Percentiles rank a stretch among this genome's conserved stretches.
Conservation (phyloP, 2,797 vertebrate genomes). For the Urophycis tenuis region DNA sequence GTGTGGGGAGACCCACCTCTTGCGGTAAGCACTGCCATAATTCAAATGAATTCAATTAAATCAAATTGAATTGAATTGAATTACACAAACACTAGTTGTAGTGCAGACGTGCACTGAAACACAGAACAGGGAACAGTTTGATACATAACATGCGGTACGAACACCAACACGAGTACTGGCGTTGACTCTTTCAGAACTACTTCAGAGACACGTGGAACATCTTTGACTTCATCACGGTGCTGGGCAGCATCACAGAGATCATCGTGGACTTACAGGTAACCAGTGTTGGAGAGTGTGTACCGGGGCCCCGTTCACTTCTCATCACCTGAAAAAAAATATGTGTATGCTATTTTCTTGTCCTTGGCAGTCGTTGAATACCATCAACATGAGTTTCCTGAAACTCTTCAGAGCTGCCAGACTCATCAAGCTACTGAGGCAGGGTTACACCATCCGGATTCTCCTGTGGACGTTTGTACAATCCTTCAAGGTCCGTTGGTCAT, state of each 20-base stretch:
- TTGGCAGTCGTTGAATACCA: constrained; percentile 85
- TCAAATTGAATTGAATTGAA: neutral
- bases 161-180: neutral
- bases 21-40: too few species aligned
- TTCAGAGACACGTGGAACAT: constrained; percentile 99
- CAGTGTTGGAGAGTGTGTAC: neutral
- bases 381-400: constrained; percentile 99
- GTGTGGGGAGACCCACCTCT: too few species aligned
- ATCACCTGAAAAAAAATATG: neutral
- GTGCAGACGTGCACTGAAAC: neutral
- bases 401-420: constrained; percentile 92
- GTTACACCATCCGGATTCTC: constrained; percentile 96
- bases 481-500: constrained; percentile 80
- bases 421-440: constrained; percentile 95
- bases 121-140: neutral
- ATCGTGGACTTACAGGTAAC: constrained; percentile 93
- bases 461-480: constrained; percentile 99
- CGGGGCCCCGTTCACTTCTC: neutral
- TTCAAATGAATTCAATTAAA: neutral
- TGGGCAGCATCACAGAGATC: constrained; percentile 96
- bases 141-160: neutral
- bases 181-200: constrained; percentile 79
- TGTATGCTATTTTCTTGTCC: constrained; percentile 19
- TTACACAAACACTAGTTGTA: neutral
- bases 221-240: constrained; percentile 98